A percentile compares a stretch with the other conserved stretches of the same genome.
Evolutionary conservation across 1,140 invertebrate genomes (phyloP).

Genomic region (Ips typographus): DNA sequence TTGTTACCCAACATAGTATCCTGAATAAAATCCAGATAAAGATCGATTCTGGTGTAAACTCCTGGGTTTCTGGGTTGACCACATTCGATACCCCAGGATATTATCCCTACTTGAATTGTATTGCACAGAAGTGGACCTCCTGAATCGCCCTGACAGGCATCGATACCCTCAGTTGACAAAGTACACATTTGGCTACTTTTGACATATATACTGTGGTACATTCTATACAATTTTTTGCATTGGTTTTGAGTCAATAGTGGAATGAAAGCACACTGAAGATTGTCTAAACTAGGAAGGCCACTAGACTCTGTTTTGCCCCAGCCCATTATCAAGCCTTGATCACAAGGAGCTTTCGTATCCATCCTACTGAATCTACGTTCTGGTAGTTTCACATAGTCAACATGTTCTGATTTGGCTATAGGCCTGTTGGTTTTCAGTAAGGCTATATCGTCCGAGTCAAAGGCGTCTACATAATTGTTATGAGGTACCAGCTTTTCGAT

Average conservation of each 20-base stretch:
- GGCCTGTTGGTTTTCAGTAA: slow-evolving; percentile 10
- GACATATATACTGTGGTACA: not conserved
- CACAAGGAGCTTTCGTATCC: not conserved
- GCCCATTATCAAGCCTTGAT: slow-evolving; percentile 25
- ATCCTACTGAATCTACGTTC: not conserved
- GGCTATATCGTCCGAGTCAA: slow-evolving; percentile 23
- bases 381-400: slow-evolving; percentile 19
- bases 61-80: slow-evolving; percentile 46
- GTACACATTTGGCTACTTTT: slow-evolving; percentile 10
- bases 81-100: slow-evolving; percentile 55
- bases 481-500: slow-evolving; percentile 4
- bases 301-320: slow-evolving; percentile 12
- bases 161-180: slow-evolving; percentile 12
- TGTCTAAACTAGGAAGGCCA: not conserved
- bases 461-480: not conserved
- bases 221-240: slow-evolving; percentile 7
- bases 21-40: slow-evolving; percentile 47
- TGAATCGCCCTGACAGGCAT: slow-evolving; percentile 52
- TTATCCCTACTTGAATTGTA: slow-evolving; percentile 51
- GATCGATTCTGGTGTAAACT: slow-evolving; percentile 50
- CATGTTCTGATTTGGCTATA: not conserved
- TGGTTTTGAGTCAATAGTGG: slow-evolving; percentile 5
- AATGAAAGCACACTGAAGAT: slow-evolving; percentile 24
- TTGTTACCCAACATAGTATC: slow-evolving; percentile 11
- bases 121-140: slow-evolving; percentile 58